Evolutionary conservation across 2,888 invertebrate genomes (phyloP).

Genomic region (Cryptus armator): DNA sequence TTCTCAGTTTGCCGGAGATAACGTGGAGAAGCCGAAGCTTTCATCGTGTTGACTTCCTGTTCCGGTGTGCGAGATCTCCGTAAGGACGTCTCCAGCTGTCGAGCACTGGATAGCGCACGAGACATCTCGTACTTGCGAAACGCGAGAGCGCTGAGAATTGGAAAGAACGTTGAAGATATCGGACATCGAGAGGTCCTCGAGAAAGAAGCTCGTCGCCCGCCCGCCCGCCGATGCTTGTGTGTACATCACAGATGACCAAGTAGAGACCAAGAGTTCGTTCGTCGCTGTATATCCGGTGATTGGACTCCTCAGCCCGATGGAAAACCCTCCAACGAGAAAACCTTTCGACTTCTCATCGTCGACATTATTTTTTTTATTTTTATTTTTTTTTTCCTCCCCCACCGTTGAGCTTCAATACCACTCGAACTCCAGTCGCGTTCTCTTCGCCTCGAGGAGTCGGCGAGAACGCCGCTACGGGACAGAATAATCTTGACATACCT

Average conservation of each 20-base stretch:
- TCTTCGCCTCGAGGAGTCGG: not conserved
- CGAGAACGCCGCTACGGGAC: not conserved
- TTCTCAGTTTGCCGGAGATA: not conserved
- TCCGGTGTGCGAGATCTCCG: not conserved
- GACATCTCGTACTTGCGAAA: not conserved
- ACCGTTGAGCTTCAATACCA: not conserved
- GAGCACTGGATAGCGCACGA: not conserved
- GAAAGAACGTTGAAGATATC: slow-evolving; percentile 48
- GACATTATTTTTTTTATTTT: slow-evolving; percentile 50
- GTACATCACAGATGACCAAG: slow-evolving; percentile 46
- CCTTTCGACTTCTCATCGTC: slow-evolving; percentile 34
- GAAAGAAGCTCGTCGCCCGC: slow-evolving; percentile 28
- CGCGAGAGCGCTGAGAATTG: slow-evolving; percentile 26
- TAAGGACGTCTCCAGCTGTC: not conserved
- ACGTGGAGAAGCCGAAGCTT: not conserved
- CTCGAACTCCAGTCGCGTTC: not conserved
- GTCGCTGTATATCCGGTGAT: slow-evolving; percentile 54
- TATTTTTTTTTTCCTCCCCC: not conserved
- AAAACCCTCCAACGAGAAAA: slow-evolving; percentile 37
- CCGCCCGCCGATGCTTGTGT: not conserved
- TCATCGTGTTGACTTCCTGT: slow-evolving; percentile 2
- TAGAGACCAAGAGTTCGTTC: slow-evolving; percentile 33
- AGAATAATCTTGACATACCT: not conserved
- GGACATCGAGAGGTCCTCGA: slow-evolving; percentile 62
- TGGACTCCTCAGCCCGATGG: slow-evolving; percentile 54